Conservation (phyloP, 2,113 vertebrate species). For the Rhizomys pruinosus region DNA sequence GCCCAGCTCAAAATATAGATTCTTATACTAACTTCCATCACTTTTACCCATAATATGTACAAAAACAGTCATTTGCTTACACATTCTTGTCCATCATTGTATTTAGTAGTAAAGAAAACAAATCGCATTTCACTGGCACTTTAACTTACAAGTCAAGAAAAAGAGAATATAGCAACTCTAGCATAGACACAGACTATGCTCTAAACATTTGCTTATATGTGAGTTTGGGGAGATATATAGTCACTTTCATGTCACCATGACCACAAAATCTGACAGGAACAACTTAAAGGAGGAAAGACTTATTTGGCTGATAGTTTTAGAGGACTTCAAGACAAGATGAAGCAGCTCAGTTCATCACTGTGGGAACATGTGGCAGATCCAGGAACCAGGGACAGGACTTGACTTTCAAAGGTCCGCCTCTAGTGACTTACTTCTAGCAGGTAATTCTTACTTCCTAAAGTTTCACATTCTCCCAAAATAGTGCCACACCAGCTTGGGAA, state of each 20-base stretch:
- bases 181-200: background rate
- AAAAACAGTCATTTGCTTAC: conserved; percentile 2
- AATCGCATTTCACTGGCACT: background rate
- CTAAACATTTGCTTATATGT: background rate
- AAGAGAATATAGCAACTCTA: background rate
- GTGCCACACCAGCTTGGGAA: background rate
- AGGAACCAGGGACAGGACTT: background rate
- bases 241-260: background rate
- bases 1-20: conserved; percentile 46
- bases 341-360: background rate
- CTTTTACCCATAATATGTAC: background rate
- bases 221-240: background rate
- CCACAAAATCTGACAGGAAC: background rate
- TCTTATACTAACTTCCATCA: background rate
- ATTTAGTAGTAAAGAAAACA: background rate
- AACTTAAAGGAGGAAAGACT: no score
- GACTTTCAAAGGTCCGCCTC: background rate
- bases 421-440: background rate
- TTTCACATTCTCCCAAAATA: background rate
- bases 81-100: background rate
- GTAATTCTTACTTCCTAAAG: background rate
- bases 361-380: background rate
- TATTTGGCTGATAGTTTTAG: background rate
- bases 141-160: background rate
- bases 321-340: background rate